phyloP scores from a whole-genome alignment of 2,113 vertebrate genomes.

The Clarias magur region DNA sequence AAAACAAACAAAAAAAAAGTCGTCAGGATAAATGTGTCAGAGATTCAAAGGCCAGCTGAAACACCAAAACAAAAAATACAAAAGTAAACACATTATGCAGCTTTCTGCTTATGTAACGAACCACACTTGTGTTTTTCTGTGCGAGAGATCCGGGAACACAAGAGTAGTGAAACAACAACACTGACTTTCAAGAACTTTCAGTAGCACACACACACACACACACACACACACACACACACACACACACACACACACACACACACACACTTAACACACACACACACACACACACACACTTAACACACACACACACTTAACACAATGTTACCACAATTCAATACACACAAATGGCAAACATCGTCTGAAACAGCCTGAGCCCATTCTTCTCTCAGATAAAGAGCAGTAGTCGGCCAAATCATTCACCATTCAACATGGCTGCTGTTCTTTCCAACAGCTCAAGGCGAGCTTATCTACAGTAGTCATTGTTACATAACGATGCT shows the following conservation, averaged over 20 bases:
- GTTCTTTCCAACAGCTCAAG: slow-evolving; percentile 1
- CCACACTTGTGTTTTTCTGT: neutral
- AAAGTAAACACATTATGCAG: neutral
- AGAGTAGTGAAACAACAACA: neutral
- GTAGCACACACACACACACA: too few species aligned
- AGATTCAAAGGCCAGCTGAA: neutral
- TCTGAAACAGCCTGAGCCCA: neutral
- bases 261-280: too few species aligned
- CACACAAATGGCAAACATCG: neutral
- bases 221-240: too few species aligned
- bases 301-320: neutral
- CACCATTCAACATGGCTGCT: neutral
- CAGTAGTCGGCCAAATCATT: neutral
- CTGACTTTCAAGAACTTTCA: too few species aligned
- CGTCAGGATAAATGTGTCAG: neutral
- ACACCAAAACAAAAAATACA: neutral
- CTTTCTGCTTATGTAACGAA: neutral
- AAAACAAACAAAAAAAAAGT: neutral
- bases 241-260: too few species aligned
- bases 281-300: too few species aligned
- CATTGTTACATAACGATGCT: neutral
- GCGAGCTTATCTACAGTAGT: neutral
- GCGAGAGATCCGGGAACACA: too few species aligned
- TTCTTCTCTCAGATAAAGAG: neutral
- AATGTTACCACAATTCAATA: too few species aligned